These are phyloP conservation scores for Schizopygopsis malacanthus DNA, from an alignment of 2,797 vertebrate genomes.

Conservation along the genomic window DNA sequence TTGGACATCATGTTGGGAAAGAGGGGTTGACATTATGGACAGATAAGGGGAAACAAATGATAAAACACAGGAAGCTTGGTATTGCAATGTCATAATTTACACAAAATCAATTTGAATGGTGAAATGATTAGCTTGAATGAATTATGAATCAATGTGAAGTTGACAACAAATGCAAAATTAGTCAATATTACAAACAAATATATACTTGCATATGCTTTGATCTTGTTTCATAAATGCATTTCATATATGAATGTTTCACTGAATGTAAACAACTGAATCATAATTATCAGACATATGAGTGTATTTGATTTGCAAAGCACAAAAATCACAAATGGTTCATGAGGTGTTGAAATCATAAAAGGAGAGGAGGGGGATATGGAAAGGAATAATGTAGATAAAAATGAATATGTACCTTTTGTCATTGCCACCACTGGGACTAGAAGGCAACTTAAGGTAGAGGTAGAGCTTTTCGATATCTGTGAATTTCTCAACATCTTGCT, in stretches of 20 bases:
- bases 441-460: conserved; percentile 99
- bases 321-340: conserved; percentile 40
- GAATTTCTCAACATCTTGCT: conserved; percentile 99
- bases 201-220: not conserved
- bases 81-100: conserved; percentile 65
- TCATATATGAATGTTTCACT: not conserved
- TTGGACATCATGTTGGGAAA: conserved; percentile 75
- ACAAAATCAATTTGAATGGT: conserved; percentile 56
- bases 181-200: conserved; percentile 59
- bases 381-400: not conserved
- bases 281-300: conserved; percentile 62
- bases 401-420: conserved; percentile 89
- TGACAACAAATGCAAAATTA: conserved; percentile 15
- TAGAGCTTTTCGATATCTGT: conserved; percentile 99
- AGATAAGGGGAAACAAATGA: conserved; percentile 83
- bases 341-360: conserved; percentile 31
- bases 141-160: not conserved
- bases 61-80: conserved; percentile 75
- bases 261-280: conserved; percentile 53
- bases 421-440: conserved; percentile 95
- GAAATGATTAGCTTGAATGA: conserved; percentile 40
- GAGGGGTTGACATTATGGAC: conserved; percentile 78
- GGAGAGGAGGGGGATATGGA: conserved; percentile 14
- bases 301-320: conserved; percentile 65
- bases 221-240: conserved; percentile 10